A percentile compares a stretch with the other conserved stretches of the same genome.
Evolutionary conservation across 2,797 vertebrate genomes (phyloP).

Genomic region (Melopsittacus undulatus): DNA sequence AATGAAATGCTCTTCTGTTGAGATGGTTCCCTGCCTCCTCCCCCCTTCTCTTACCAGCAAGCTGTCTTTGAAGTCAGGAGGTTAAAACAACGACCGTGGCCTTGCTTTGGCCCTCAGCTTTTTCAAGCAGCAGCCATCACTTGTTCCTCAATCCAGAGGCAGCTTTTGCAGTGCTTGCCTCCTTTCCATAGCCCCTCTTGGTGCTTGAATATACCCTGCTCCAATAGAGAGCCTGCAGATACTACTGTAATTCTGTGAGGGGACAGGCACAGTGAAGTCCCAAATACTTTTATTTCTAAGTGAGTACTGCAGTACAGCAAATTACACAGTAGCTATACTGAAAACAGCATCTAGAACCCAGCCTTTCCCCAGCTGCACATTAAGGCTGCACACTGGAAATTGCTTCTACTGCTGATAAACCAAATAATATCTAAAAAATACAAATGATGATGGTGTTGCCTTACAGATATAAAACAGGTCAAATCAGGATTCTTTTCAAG

Average conservation of each 20-base stretch:
- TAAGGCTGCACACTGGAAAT: conserved; percentile 70
- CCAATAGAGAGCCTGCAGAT: not conserved
- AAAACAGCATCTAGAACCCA: not conserved
- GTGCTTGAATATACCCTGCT: not conserved
- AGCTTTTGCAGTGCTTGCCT: not conserved
- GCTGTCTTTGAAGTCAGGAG: conserved; percentile 86
- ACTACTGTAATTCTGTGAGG: not conserved
- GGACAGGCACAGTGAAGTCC: not conserved
- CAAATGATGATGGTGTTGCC: not conserved
- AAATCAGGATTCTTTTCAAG: conserved; percentile 81
- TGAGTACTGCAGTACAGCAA: not conserved
- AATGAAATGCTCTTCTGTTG: conserved; percentile 89
- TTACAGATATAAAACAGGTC: conserved; percentile 77
- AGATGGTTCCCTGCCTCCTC: conserved; percentile 65
- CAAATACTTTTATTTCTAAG: not conserved
- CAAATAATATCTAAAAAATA: conserved; percentile 23
- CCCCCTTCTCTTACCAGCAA: conserved; percentile 53
- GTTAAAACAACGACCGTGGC: conserved; percentile 85
- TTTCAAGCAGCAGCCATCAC: conserved; percentile 75
- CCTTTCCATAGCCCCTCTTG: not conserved
- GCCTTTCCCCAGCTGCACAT: not conserved
- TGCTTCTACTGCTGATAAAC: conserved; percentile 29
- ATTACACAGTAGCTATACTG: not conserved
- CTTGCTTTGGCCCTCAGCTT: conserved; percentile 65
- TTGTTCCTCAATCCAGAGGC: conserved; percentile 13